These are phyloP conservation scores for Graptemys geographica DNA, from an alignment of 2,797 vertebrate species.

Conservation along the genomic window DNA sequence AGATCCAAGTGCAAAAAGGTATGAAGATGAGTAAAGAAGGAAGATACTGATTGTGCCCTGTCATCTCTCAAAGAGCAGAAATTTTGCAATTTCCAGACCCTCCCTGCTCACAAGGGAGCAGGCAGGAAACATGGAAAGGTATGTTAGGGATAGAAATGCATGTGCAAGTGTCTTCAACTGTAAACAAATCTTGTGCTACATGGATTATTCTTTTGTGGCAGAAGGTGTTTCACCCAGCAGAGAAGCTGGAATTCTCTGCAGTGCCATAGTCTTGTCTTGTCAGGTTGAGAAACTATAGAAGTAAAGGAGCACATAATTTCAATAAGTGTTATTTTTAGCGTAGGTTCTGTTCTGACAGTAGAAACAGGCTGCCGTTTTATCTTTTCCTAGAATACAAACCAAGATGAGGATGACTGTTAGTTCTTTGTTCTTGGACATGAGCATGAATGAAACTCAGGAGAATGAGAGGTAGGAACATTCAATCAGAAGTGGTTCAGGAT, in stretches of 20 bases:
- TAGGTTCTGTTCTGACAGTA: not conserved
- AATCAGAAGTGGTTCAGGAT: not conserved
- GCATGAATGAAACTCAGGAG: not conserved
- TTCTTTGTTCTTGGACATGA: not conserved
- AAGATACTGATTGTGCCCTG: not conserved
- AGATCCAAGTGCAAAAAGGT: not conserved
- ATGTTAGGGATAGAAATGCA: not conserved
- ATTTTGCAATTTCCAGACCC: not conserved
- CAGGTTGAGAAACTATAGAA: not conserved
- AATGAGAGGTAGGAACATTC: not conserved
- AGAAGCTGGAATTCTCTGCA: not conserved
- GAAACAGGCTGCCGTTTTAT: not conserved
- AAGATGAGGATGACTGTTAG: not conserved
- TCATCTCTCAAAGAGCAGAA: not conserved
- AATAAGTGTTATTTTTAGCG: not conserved
- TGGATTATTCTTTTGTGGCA: not conserved
- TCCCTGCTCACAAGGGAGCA: not conserved
- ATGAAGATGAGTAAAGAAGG: not conserved
- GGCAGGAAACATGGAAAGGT: not conserved
- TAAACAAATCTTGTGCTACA: not conserved
- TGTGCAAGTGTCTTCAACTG: not conserved
- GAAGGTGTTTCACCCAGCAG: not conserved
- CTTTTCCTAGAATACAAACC: not conserved
- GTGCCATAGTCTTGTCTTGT: not conserved
- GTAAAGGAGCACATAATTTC: not conserved